Evolutionary conservation across 2,888 invertebrate species (phyloP), one percentile per base, ranked within the genome.

Genomic region (Eupithecia pulchellata): DNA sequence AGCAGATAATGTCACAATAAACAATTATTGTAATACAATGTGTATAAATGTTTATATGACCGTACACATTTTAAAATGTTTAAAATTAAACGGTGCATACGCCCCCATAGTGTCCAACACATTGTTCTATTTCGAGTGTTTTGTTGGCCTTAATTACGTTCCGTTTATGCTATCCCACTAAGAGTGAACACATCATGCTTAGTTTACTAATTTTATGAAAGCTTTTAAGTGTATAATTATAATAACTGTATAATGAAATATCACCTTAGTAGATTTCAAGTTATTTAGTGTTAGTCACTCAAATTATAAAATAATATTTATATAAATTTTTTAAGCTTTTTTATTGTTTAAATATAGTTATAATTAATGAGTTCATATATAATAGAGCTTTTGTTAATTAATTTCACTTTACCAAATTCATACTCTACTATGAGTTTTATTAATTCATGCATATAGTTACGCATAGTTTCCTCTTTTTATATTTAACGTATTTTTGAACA

Each of bases 131-230:
- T 81, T 80, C 68, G 52, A 78, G 42, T 73, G 61, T 65, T 67
- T 67, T 62, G 75, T 70, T 86, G 86, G 78, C 86, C 86, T 84
- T 86, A 87, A 87, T 88, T 85, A 82, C 81, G 74, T 77, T 78
- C 66, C 36, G 30, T 42, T 68, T 69, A n/a, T 68, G 75, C 73
- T 78, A 82, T 84, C 80, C 81, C 79, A 79, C 81, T 72, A 75
- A 83, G 78, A 75, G 66, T 73, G 52, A 67, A 52, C 75, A 80
- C 68, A 77, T 82, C 68, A 77, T 82, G 78, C 42, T 57, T 55
- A 62, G 65, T 68, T 66, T 52, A 39, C 55, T 66, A 58, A 60
- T 32, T 62, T 55, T 30, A 52, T 17, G 25, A 29, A 20, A 60
- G 36, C 42, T 42, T n/a, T 42, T n/a, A n/a, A 47, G 9, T 47